A percentile compares a stretch with the other conserved stretches of the same genome.
Conservation (phyloP, 2,888 invertebrate genomes). For the Diloba caeruleocephala region DNA sequence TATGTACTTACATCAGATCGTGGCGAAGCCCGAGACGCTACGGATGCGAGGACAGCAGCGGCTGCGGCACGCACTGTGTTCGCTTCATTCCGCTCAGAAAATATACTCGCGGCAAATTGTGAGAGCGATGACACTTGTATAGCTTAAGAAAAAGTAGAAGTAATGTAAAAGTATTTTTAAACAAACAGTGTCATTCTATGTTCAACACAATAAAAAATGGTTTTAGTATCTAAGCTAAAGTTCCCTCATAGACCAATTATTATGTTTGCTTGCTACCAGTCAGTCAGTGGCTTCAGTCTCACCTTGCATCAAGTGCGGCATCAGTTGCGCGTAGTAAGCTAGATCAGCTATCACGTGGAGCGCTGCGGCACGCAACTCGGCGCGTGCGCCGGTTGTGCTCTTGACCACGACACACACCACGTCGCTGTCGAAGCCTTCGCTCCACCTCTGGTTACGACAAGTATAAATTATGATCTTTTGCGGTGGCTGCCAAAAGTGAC, state of each 20-base stretch:
- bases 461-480: background rate
- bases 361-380: constrained; percentile 74
- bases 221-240: too few relatives aligned
- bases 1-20: constrained; percentile 74
- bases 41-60: constrained; percentile 67
- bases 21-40: constrained; percentile 70
- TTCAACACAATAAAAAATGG: too few relatives aligned
- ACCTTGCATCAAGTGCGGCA: constrained; percentile 79
- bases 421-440: constrained; percentile 70
- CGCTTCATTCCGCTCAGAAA: constrained; percentile 70
- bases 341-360: constrained; percentile 71
- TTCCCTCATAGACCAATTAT: too few relatives aligned
- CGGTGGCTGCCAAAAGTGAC: too few relatives aligned
- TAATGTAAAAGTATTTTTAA: background rate
- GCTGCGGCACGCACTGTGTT: constrained; percentile 78
- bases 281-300: constrained; percentile 4
- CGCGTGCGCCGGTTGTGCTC: constrained; percentile 60
- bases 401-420: constrained; percentile 62
- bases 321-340: constrained; percentile 71
- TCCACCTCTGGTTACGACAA: constrained; percentile 73
- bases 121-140: constrained; percentile 71
- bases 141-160: constrained; percentile 47
- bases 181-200: too few relatives aligned
- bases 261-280: too few relatives aligned
- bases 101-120: constrained; percentile 69